Base-by-base conservation (phyloP, 2,888 invertebrate genomes). In the Ichneumoninae sp. region DNA sequence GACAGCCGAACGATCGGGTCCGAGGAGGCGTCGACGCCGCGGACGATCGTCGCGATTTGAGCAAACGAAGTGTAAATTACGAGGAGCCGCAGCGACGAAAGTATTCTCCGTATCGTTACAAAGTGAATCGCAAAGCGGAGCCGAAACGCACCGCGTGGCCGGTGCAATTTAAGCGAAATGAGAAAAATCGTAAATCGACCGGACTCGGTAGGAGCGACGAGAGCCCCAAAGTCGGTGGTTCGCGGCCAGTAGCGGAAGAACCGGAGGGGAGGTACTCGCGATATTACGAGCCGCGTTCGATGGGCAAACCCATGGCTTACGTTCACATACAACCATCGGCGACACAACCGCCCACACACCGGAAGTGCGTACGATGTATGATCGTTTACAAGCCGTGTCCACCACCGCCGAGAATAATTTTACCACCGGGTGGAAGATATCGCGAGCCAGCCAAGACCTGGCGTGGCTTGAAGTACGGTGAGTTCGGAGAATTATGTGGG, bases 291-390 rank as follows among this genome's bases (percentile, higher is more conserved):
- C 69, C 84, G 66, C 81, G 75, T 19, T 81, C 82, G 65, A 86
- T 84, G 74, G 70, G 66, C 71, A 82, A 82, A 82, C 93, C 93
- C n/a, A 89, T 91, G 89, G 93, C 93, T 8, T 93, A 91, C 75
- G 92, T 93, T 80, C 91, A 92, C 83, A 93, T 93, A 57, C 91
- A 92, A 80, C 90, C 92, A 60, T 84, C 88, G 83, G 78, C 79
- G 57, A 80, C 84, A 57, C 82, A 87, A 76, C 71, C 89, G 66
- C 86, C 90, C 77, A 82, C 88, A 16, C 90, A 88, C 71, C 89
- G 91, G 86, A 93, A 93, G 84, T 93, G 93, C 87, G 86, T 90
- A 78, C 89, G 90, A 72, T 93, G 93, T 86, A 92, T 91, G 91
- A 87, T 93, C 72, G 89, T 92, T 82, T 93, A 92, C 86, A 92